Conservation (phyloP, 2,797 vertebrate genomes). For the Myotis myotis region DNA sequence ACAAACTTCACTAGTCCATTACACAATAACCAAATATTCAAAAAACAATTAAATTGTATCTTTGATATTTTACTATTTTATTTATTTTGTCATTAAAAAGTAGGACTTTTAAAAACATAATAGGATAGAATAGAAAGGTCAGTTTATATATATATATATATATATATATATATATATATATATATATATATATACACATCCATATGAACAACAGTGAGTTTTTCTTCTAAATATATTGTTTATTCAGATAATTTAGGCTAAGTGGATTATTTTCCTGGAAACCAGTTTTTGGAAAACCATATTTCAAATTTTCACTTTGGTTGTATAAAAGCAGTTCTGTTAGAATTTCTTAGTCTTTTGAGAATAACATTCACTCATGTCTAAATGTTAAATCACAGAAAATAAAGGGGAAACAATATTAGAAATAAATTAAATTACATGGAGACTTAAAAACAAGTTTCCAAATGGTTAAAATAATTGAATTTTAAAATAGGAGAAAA, state of each 20-base stretch:
- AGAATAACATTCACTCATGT: constrained; percentile 52
- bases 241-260: background rate
- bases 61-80: background rate
- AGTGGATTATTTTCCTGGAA: background rate
- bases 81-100: background rate
- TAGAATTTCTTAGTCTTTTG: constrained; percentile 51
- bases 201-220: background rate
- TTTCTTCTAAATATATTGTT: background rate
- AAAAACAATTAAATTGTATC: background rate
- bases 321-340: constrained; percentile 46
- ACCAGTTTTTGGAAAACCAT: background rate
- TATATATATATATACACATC: background rate
- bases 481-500: background rate
- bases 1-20: background rate
- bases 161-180: background rate
- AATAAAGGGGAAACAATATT: constrained; percentile 41
- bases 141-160: background rate
- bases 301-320: background rate
- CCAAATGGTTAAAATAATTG: constrained; percentile 40
- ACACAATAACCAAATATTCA: background rate
- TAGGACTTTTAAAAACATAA: background rate
- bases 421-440: constrained; percentile 55
- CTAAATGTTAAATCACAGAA: constrained; percentile 57
- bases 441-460: constrained; percentile 36
- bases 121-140: background rate